Evolutionary conservation across 2,113 vertebrate species (phyloP).

Genomic region (Lichenostomus cassidix): DNA sequence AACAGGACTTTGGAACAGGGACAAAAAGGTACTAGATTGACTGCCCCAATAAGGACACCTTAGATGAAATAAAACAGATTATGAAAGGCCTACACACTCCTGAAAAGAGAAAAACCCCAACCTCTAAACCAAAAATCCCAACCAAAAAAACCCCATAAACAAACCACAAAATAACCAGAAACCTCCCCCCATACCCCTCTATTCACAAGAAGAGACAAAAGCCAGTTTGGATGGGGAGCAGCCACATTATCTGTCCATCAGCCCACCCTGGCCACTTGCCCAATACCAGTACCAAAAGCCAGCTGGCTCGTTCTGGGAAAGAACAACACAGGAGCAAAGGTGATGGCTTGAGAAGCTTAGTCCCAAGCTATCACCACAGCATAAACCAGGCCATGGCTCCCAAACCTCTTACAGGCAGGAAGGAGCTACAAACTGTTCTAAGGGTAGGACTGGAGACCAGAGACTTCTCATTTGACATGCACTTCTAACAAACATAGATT

Average conservation of each 20-base stretch:
- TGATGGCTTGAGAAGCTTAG: not conserved
- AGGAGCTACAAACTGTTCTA: not conserved
- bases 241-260: not conserved
- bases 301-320: not conserved
- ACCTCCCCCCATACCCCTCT: not conserved
- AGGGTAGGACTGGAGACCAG: not conserved
- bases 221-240: not conserved
- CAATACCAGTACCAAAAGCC: not conserved
- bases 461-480: not conserved
- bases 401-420: not conserved
- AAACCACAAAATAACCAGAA: not conserved
- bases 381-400: not conserved
- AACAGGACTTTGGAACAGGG: not conserved
- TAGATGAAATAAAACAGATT: not conserved
- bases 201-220: not conserved
- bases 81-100: fast-evolving
- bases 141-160: not conserved
- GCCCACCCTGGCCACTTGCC: not conserved
- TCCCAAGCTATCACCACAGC: not conserved
- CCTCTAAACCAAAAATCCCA: not conserved
- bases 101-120: not conserved
- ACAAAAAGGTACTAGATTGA: not conserved
- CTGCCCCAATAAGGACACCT: not conserved
- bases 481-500: not conserved
- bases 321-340: not conserved